Evolutionary conservation across 2,888 invertebrate genomes (phyloP), one percentile per base, ranked within the genome.

Genomic region (Apamea sordens): DNA sequence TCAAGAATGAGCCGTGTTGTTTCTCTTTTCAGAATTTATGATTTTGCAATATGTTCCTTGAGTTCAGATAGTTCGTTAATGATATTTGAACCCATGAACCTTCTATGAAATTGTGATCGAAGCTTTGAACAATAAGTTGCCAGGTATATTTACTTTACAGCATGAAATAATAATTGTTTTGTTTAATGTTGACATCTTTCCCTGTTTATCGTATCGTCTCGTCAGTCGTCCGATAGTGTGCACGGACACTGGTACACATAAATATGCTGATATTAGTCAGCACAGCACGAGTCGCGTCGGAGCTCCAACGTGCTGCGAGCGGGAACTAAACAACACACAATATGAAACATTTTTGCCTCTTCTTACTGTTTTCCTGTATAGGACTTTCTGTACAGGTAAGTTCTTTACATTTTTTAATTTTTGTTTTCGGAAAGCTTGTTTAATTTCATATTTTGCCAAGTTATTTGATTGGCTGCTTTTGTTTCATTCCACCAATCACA

Each of bases 311-410:
- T 71, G 64, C 24, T 50, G 44, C 21, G 59, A 73, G 61, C 32
- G 72, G 3, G 24, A 50, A 67, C 15, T 44, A 63, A 47, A 50
- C n/a, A 44, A 44, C 32, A 65, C 28, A 71, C 64, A 85, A 79
- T 41, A 91, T 85, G 87, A 83, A 78, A 82, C 73, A 71, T 24
- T 32, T 87, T 47, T 76, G 64, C 44, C 56, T 87, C 50, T n/a
- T 89, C 47, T 32, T 91, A 56, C 32, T 89, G 50, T 79, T 90
- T 71, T 86, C 84, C 79, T 90, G 89, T 80, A 70, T 91, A 36
- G 87, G 90, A 80, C 71, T 86, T n/a, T 91, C 92, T 65, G 75
- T 89, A 2, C 92, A 92, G 86, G 92, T 92, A 86, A 89, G 92
- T 91, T 36, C 88, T 24, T 68, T 0, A 50, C 0, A 28, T 47